Evolutionary conservation across 53 echinoderm and acorn worm genomes (phyloP), one percentile per base, ranked within the genome.

Genomic region (Zoroaster sp.): DNA sequence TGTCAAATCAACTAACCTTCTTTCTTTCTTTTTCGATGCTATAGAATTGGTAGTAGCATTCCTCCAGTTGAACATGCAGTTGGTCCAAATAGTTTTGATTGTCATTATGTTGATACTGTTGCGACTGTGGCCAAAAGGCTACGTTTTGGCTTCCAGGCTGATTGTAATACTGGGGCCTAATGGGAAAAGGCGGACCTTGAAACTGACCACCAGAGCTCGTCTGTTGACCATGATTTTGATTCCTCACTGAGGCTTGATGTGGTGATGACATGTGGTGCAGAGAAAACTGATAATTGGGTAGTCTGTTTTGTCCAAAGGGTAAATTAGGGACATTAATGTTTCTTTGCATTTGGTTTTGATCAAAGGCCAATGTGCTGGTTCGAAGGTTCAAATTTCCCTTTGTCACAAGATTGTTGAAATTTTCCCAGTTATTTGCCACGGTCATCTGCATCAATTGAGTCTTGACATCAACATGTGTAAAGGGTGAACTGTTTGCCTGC

Each of bases 1-100:
- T n/a, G 2, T 71, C 36, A 21, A 73, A 18, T 36, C n/a, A 55
- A 87, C 82, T 88, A 38, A 87, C 93, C 86, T 89, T 93, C 42
- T 93, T 93, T 4, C 93, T 66, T 85, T 93, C 93, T 39, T 87
- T 89, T 78, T 93, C 93, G 31, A 93, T 69, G 32, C 83, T 89
- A 14, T 89, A 72, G 76, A 89, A 83, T 80, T 93, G 93, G 65
- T 89, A 85, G 42, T 83, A 93, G 72, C 89, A 89, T 41, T 74
- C 89, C 53, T 93, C 93, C 59, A 93, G 89, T 28, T 88, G 89
- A 32, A 89, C 33, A 63, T 93, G 93, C n/a, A 93, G 70, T 21
- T 89, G 85, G 8, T 66, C 67, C 69, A 89, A 69, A 32, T 78
- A 75, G 83, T 23, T 93, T 11, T 83, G 89, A 45, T 73, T 89